Base-by-base conservation (phyloP, 1,140 invertebrate species). In the Drosophila murphyi region DNA sequence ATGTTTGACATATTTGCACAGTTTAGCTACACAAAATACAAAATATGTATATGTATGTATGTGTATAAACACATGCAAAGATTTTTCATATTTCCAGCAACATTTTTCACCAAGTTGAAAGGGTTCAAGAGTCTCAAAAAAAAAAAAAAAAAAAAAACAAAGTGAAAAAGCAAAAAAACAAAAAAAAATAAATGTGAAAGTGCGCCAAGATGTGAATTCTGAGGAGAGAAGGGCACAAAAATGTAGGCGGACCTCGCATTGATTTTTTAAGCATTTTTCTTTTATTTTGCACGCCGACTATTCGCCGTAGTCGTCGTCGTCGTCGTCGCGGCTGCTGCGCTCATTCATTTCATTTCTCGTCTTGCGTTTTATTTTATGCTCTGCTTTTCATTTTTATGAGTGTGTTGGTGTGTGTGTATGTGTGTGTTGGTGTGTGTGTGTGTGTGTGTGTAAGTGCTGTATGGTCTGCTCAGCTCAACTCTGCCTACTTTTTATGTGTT, bases 1-100 rank as follows among this genome's bases (percentile, higher is more conserved):
- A 89, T 87, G 80, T 88, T 88, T 83, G 85, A 88, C 80, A 88
- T 88, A 88, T 88, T 88, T 88, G 77, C 77, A 89, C 80, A 80
- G 85, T 85, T 89, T 69, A 86, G 67, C 67, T 72, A 72, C 60
- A 39, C 37, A 61, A 55, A 64, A 28, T 34, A 57, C 55, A 59
- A 59, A 59, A 59, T 43, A 43, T 43, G 39, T 43, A 52, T 31
- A 52, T 32, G 20, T 35, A 34, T 12, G 28, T 57, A 47, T 50
- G 50, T 61, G 41, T 57, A 61, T 74, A 80, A 59, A 72, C 68
- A 62, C 63, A 67, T 60, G 73, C 73, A 64, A 72, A 76, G 80
- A 88, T 88, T 88, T 88, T 85, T 88, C 80, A 88, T 88, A 88
- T 83, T 89, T 88, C 50, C 54, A 64, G 77, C 70, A 76, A 75